Base-by-base conservation (phyloP, 2,888 invertebrate species). In the Acanthosepion pharaonis region DNA sequence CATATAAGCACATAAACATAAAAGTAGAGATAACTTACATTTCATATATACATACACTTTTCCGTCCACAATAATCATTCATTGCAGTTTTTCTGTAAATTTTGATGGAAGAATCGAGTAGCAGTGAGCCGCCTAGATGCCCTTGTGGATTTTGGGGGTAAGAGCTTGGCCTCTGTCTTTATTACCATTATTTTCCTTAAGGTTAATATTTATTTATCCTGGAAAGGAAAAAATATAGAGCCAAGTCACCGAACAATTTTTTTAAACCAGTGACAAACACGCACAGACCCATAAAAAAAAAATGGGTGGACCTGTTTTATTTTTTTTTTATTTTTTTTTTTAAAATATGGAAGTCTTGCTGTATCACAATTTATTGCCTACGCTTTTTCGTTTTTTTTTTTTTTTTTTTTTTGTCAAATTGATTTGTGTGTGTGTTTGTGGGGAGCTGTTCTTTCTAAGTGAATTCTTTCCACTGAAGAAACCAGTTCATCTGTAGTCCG, bases 121-220 rank as follows among this genome's bases (percentile, higher is more conserved):
- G 96, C 95, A 96, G 96, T 94, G 96, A 96, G 95, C 96, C 96
- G 95, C 96, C 96, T 78, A 95, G 96, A 94, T 97, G 97, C 95
- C 96, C 96, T 42, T 97, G 97, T 96, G 97, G 97, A 94, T 97
- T 97, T 96, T 97, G 96, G 96, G 97, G 97, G 97, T 97, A 96
- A 96, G 96, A 95, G 94, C 93, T 33, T 33, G 33, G 9, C 20
- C 51, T 64, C 20, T 20, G 59, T 59, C 59, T 59, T 59, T 78
- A 78, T 11, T n/a, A n/a, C 1, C 33, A 78, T 78, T 33, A 78
- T 78, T 78, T 78, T 59, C 59, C 59, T 59, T 78, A 33, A 78
- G n/a, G n/a, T 78, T 78, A n/a, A 78, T 78, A 78, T 78, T 78
- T 78, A n/a, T 78, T n/a, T n/a, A n/a, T n/a, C 78, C 78, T 15